A percentile compares a stretch with the other conserved stretches of the same genome.
phyloP scores from a whole-genome alignment of 2,888 invertebrate genomes.

The Drosophila mimica region DNA sequence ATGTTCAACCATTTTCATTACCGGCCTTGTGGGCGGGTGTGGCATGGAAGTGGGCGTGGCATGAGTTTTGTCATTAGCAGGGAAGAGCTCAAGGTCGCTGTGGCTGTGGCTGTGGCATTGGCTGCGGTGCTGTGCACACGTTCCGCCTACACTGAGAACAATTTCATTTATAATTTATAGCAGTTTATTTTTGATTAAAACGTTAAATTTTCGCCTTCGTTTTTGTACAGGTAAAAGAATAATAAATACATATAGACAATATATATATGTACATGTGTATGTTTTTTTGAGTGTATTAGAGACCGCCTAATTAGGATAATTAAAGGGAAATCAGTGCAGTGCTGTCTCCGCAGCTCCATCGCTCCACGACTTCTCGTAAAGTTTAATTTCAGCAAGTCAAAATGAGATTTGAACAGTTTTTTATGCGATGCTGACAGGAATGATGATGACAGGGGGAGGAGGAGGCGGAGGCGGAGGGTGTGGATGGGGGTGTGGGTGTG shows the following conservation, averaged over 20 bases:
- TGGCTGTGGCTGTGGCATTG: background rate
- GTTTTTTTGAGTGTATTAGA: conserved; percentile 8
- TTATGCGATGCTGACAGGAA: conserved; percentile 32
- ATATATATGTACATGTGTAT: background rate
- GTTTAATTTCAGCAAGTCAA: conserved; percentile 51
- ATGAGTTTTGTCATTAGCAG: conserved; percentile 24
- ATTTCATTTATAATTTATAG: background rate
- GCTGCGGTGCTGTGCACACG: background rate
- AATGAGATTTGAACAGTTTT: conserved; percentile 50
- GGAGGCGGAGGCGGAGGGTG: background rate
- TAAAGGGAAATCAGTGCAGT: conserved; percentile 69
- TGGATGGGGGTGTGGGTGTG: background rate
- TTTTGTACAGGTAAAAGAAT: background rate
- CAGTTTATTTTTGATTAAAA: background rate
- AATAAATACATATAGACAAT: background rate
- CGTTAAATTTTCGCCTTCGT: background rate
- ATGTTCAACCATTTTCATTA: conserved; percentile 21
- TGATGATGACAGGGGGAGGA: conserved; percentile 16
- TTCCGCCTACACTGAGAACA: conserved; percentile 3
- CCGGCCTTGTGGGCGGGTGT: conserved; percentile 13
- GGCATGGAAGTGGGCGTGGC: background rate
- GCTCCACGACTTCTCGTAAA: conserved; percentile 42
- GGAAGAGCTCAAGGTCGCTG: conserved; percentile 18
- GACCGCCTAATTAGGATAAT: conserved; percentile 69
- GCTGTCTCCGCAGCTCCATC: background rate